Evolutionary conservation across 2,888 invertebrate species (phyloP), one percentile per base, ranked within the genome.

Genomic region (Byasa hedistus): DNA sequence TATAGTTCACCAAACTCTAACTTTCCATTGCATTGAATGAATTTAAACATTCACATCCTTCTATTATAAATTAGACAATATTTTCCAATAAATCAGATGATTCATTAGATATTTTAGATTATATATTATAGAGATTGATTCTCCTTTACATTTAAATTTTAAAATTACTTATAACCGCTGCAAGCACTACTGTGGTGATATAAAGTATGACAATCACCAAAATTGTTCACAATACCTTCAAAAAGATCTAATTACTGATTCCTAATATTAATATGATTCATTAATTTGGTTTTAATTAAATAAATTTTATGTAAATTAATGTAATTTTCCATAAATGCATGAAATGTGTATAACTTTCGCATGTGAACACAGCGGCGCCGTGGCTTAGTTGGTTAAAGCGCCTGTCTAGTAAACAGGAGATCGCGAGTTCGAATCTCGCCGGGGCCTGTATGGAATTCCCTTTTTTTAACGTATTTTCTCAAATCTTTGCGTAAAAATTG

Each of bases 361-460:
- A 54, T 12, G 12, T 7, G 22, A 3, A 12, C 10, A 12, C 3
- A 54, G 12, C 75, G 93, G 93, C 93, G 93, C 93, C 93, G 93
- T 94, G 94, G 94, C 94, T 94, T 94, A 94, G 94, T 94, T 94
- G 94, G 94, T 94, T 94, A 94, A 94, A 94, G 93, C 89, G 88
- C 89, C 89, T 89, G 89, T 90, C 88, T 88, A 88, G 88, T 89
- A 89, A 89, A 89, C 89, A 89, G 88, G 88, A 89, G 89, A 89
- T 89, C 87, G 79, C 75, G 87, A 88, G 88, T 89, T 89, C 88
- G 87, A 89, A 89, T 89, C 87, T 87, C 86, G 87, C 79, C 88
- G 87, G 87, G 85, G 89, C 88, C 88, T 86, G 15, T 48, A 1
- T 39, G 2, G 2, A 39, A 39, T n/a, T n/a, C 5, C 1, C 1